Evolutionary conservation across 2,113 vertebrate genomes (phyloP).

Genomic region (Mormyrus iriodes): DNA sequence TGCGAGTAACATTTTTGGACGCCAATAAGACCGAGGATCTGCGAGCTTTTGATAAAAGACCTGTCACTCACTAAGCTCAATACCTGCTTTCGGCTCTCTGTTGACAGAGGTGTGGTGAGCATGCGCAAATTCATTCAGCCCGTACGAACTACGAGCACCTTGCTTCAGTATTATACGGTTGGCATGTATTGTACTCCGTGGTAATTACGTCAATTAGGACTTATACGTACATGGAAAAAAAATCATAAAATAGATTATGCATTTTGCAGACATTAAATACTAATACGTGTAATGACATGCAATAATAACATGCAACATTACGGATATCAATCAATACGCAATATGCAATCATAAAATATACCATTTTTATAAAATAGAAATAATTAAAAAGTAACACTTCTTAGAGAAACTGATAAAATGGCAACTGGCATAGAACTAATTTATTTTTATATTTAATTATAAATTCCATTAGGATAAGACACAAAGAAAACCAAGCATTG

Average conservation of each 20-base stretch:
- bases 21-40: conserved; percentile 40
- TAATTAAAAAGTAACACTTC: background rate
- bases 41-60: conserved; percentile 37
- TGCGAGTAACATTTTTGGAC: conserved; percentile 28
- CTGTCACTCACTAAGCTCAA: conserved; percentile 41
- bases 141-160: conserved; percentile 48
- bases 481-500: background rate
- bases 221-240: background rate
- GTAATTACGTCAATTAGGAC: conserved; percentile 16
- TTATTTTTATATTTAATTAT: background rate
- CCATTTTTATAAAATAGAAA: background rate
- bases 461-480: background rate
- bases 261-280: background rate
- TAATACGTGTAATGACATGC: background rate
- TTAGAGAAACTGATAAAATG: background rate
- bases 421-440: background rate
- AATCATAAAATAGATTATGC: background rate
- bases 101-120: conserved; percentile 60
- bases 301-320: background rate
- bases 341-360: background rate
- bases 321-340: background rate
- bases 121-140: conserved; percentile 52
- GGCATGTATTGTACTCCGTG: conserved; percentile 8
- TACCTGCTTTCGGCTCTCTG: conserved; percentile 51
- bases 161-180: conserved; percentile 24